Conservation (phyloP, 2,888 invertebrate genomes). For the Plagiodera versicolora region DNA sequence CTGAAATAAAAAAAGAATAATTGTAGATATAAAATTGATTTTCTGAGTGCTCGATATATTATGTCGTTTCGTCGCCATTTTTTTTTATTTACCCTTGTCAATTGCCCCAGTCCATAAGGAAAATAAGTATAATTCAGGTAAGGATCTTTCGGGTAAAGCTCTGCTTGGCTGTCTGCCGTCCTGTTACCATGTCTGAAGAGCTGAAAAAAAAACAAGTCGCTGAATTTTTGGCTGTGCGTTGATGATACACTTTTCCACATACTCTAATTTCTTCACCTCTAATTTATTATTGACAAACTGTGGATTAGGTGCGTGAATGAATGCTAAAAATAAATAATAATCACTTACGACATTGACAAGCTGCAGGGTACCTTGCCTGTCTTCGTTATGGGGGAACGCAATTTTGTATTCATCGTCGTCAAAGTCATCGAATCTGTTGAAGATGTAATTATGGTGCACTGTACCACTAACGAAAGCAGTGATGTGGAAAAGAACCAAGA, state of each 20-base stretch:
- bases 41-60: too few relatives aligned
- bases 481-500: neutral
- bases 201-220: constrained; percentile 48
- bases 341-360: constrained; percentile 31
- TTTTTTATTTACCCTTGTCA: constrained; percentile 65
- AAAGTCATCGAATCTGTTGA: constrained; percentile 15
- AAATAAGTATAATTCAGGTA: constrained; percentile 65
- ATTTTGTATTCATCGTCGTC: constrained; percentile 22
- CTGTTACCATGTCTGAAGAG: constrained; percentile 77
- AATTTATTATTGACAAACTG: too few relatives aligned
- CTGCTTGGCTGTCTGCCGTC: constrained; percentile 62
- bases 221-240: too few relatives aligned
- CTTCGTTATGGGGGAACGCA: constrained; percentile 23
- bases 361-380: constrained; percentile 18
- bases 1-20: constrained; percentile 34
- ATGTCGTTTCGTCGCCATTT: too few relatives aligned
- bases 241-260: too few relatives aligned
- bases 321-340: too few relatives aligned
- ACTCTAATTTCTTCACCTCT: too few relatives aligned
- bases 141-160: constrained; percentile 73
- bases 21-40: too few relatives aligned
- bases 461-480: constrained; percentile 6
- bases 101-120: constrained; percentile 75
- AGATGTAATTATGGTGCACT: constrained; percentile 15
- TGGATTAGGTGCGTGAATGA: too few relatives aligned